Conservation (phyloP, 2,113 vertebrate species). For the Paralichthys olivaceus region DNA sequence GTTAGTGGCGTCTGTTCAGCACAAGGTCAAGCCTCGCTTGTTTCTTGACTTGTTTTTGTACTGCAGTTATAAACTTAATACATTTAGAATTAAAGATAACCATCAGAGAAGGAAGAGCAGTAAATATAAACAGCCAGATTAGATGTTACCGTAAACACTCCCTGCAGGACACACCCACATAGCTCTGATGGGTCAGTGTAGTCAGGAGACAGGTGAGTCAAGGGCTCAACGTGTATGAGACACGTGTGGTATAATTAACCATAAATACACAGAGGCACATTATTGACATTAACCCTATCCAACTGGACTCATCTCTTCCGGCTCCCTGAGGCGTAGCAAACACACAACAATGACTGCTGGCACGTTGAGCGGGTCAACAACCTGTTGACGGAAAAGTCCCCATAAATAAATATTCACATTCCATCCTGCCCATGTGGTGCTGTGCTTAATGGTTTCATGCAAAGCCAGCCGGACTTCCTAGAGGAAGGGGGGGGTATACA, state of each 20-base stretch:
- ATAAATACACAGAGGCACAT: background rate
- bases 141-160: conserved; percentile 4
- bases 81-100: background rate
- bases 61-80: background rate
- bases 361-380: conserved; percentile 54
- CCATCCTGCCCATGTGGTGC: conserved; percentile 58
- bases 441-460: conserved; percentile 37
- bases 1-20: background rate
- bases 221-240: background rate
- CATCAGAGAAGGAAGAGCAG: background rate
- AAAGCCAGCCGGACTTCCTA: conserved; percentile 54
- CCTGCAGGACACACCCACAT: conserved; percentile 2
- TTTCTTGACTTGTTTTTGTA: background rate
- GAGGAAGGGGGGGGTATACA: conserved; percentile 11
- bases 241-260: background rate
- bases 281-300: background rate
- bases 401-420: conserved; percentile 35
- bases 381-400: conserved; percentile 62
- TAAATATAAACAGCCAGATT: background rate
- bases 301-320: background rate
- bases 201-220: conserved; percentile 6
- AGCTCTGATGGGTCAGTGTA: background rate
- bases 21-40: no score
- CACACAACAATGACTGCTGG: conserved; percentile 36
- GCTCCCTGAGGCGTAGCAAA: background rate